Percentiles rank a stretch among this genome's conserved stretches.
Conservation (phyloP, 2,888 invertebrate species). For the Slavum lentiscoides region DNA sequence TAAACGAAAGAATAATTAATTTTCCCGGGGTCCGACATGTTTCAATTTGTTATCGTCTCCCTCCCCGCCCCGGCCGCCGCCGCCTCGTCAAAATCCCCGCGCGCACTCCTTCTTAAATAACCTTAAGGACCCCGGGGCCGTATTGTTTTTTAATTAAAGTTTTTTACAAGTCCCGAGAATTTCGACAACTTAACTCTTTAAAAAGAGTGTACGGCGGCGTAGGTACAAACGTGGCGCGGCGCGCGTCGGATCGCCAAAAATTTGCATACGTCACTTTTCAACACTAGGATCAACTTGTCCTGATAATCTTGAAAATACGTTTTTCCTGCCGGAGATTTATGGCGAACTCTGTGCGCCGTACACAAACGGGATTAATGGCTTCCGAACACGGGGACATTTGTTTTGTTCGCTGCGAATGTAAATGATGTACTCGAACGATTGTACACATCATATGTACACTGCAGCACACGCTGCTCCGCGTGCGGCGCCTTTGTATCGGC, state of each 20-base stretch:
- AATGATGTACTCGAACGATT: conserved; percentile 28
- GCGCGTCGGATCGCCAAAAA: conserved; percentile 12
- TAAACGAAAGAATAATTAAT: conserved; percentile 54
- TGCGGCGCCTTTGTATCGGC: no score
- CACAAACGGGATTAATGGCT: conserved; percentile 37
- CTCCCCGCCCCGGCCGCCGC: neutral
- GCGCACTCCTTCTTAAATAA: conserved; percentile 33
- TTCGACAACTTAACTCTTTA: conserved; percentile 51
- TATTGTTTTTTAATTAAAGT: conserved; percentile 53
- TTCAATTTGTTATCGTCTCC: conserved; percentile 51
- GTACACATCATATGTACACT: no score
- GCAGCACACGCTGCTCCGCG: no score
- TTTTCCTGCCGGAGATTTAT: conserved; percentile 47
- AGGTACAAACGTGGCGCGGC: neutral
- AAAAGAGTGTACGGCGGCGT: conserved; percentile 9
- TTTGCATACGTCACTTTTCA: conserved; percentile 52
- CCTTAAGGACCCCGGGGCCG: conserved; percentile 51
- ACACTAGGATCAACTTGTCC: conserved; percentile 52
- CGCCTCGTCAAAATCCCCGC: neutral
- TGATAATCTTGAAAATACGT: conserved; percentile 47
- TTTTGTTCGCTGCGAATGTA: conserved; percentile 40
- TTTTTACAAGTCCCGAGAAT: conserved; percentile 50
- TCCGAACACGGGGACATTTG: conserved; percentile 30
- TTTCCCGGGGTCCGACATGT: conserved; percentile 52
- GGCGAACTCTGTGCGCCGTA: conserved; percentile 15